Base-by-base conservation (phyloP, 2,113 vertebrate species). In the Galeopterus variegatus region DNA sequence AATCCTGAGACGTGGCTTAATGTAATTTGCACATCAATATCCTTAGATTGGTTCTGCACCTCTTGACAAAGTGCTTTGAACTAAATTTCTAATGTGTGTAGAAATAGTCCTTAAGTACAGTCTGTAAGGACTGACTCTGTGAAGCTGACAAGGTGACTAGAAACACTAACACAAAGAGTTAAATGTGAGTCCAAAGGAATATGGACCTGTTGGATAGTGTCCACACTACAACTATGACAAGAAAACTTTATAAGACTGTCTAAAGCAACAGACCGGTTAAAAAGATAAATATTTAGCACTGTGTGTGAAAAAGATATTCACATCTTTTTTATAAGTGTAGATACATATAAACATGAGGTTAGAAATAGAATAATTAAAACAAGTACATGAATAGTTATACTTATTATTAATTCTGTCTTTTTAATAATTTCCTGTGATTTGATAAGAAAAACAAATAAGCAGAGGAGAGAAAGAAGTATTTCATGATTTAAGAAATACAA, bases 311-410 rank as follows among this genome's bases (percentile, higher is more conserved):
- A 73, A 79, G 11, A 79, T 85, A 70, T 26, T 87, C 50, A 50
- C 5, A 56, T 41, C 6, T 62, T 81, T 80, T 86, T 60, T 45
- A 54, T 33, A 84, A 12, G 9, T 36, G 12, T 18, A 50, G 70
- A 84, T 72, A 64, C n/a, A 79, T 41, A 58, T 7, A 62, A 90
- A 1, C n/a, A 67, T 80, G 45, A 70, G 13, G 6, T 62, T 58
- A 93, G 58, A 95, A 81, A 69, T 2, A 77, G 75, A 80, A n/a
- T 65, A 60, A 81, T 81, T 69, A n/a, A 41, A 83, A 91, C 69
- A 50, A 65, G 69, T 84, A 60, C 0, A 36, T 9, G 21, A 79
- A 50, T 26, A 56, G 62, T 48, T 87, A 48, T 52, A n/a, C 5
- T 60, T 54, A 48, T 52, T 70, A 48, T 67, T 65, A 73, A 54